Evolutionary conservation across 1,140 invertebrate species (phyloP), one percentile per base, ranked within the genome.

Genomic region (Sipha flava): DNA sequence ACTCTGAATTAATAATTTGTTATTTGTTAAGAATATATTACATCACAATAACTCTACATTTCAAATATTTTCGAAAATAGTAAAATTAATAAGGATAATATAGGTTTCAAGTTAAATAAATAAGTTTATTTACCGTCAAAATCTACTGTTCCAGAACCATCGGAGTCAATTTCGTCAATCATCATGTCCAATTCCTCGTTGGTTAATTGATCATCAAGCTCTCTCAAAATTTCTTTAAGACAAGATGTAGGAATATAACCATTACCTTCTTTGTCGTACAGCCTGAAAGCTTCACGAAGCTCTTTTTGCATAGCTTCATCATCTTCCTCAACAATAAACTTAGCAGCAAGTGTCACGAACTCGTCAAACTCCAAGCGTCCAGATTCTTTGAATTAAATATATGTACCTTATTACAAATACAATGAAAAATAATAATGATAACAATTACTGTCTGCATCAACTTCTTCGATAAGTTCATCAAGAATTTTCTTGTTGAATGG

Each of bases 81-180:
- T n/a, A n/a, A n/a, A n/a, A n/a, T n/a, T n/a, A n/a, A n/a, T n/a
- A n/a, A n/a, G n/a, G n/a, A n/a, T n/a, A n/a, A n/a, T n/a, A n/a
- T n/a, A n/a, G n/a, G n/a, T n/a, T n/a, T n/a, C n/a, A n/a, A n/a
- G n/a, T n/a, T 40, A 21, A 26, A 21, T 0, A 57, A 77, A 18
- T 21, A 29, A 59, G 23, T 2, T 10, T 37, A 26, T n/a, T 14
- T 84, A 90, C 89, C 89, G 86, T 90, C 89, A 84, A 90, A 90
- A 85, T 90, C 89, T 49, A 94, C 92, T 52, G 92, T 94, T 81
- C 92, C 92, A 79, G 94, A 96, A 82, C 95, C 95, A 86, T 97
- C 95, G 79, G 94, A 94, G 86, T 97, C 96, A 84, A 97, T 97
- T 89, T 98, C 96, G 84, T 95, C 94, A 85, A 98, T 97, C 90